A percentile compares a stretch with the other conserved stretches of the same genome.
Evolutionary conservation across 2,888 invertebrate genomes (phyloP).

Genomic region (Sphinx pinastri): DNA sequence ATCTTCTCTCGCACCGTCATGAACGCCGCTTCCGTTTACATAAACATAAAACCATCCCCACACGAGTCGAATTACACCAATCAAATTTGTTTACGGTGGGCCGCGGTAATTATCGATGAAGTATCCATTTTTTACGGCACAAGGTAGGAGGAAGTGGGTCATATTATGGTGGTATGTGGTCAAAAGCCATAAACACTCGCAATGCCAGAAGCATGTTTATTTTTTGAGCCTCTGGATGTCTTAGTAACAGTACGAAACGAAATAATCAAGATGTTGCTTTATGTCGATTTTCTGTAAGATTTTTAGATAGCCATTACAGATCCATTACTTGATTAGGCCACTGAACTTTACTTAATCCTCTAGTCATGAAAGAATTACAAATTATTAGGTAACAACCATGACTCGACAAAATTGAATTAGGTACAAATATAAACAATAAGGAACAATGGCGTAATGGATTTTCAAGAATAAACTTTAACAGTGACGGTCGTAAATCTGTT

Average conservation of each 20-base stretch:
- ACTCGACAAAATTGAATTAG: neutral
- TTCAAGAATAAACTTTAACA: neutral
- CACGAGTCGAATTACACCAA: constrained; percentile 49
- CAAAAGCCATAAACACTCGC: too few relatives aligned
- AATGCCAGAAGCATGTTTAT: too few relatives aligned
- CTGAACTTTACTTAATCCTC: too few relatives aligned
- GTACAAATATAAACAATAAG: neutral
- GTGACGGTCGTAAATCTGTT: constrained; percentile 3
- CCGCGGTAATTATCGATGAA: constrained; percentile 19
- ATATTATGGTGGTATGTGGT: too few relatives aligned
- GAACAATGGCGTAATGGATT: neutral
- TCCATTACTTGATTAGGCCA: too few relatives aligned
- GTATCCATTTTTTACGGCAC: neutral
- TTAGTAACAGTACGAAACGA: too few relatives aligned
- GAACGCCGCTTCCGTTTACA: constrained; percentile 63
- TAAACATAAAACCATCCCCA: constrained; percentile 39
- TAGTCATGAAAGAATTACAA: too few relatives aligned
- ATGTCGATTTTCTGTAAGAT: too few relatives aligned
- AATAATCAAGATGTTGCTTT: too few relatives aligned
- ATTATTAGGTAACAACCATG: neutral
- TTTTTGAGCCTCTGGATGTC: too few relatives aligned
- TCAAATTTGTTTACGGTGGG: constrained; percentile 39
- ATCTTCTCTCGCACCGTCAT: constrained; percentile 67
- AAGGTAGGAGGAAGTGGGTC: too few relatives aligned
- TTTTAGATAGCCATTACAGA: too few relatives aligned